Conservation (phyloP, 2,888 invertebrate genomes). For the Chloroclysta siterata region DNA sequence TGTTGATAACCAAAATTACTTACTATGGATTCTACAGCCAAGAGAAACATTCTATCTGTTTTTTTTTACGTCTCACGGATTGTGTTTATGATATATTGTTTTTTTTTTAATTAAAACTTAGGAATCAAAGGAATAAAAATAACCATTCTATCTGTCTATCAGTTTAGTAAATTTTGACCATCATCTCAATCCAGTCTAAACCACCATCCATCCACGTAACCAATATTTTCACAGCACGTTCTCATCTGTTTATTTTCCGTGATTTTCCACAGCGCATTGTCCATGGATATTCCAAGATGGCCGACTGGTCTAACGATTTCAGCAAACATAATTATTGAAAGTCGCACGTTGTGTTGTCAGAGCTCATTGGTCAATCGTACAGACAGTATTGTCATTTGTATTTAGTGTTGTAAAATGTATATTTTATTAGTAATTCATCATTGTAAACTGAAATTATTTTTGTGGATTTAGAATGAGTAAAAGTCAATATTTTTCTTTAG, state of each 20-base stretch:
- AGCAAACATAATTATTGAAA: conserved; percentile 82
- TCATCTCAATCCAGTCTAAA: no score
- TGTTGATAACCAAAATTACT: no score
- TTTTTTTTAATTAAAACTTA: no score
- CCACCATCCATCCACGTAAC: background rate
- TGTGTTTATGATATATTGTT: no score
- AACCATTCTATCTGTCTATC: no score
- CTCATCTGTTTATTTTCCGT: conserved; percentile 49
- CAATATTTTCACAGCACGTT: conserved; percentile 36
- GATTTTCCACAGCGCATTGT: conserved; percentile 56
- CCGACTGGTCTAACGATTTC: conserved; percentile 69
- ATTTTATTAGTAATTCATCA: conserved; percentile 39
- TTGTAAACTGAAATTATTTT: conserved; percentile 40
- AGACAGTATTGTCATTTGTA: conserved; percentile 56
- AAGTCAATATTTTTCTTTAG: conserved; percentile 35
- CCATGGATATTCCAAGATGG: conserved; percentile 62
- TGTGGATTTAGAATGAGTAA: conserved; percentile 42
- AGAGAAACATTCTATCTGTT: no score
- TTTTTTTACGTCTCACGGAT: no score
- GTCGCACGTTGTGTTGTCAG: conserved; percentile 78
- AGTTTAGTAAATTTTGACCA: no score
- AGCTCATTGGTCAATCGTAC: conserved; percentile 69
- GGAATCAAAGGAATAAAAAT: no score
- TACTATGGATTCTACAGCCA: no score
- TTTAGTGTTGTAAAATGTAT: conserved; percentile 50